Evolutionary conservation across 1,140 invertebrate genomes (phyloP), one percentile per base, ranked within the genome.

Genomic region (Apocrypta bakeri): DNA sequence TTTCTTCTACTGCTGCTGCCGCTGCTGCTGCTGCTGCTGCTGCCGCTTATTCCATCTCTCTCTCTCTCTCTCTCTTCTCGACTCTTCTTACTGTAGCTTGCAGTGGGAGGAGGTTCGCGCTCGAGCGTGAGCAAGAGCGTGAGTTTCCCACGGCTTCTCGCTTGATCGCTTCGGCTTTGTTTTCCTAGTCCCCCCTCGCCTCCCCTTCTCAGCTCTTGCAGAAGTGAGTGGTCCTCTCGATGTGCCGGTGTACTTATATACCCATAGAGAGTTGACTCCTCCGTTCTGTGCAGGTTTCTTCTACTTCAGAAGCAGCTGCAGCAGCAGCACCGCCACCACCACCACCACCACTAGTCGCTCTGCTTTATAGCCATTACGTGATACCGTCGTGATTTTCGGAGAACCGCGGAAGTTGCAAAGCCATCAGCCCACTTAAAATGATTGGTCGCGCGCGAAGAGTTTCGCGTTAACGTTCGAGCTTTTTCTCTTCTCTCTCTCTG

Each of bases 101-200:
- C 8, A 2, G 17, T 24, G 29, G 25, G 37, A 69, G 40, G 78
- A 61, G 25, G 31, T 48, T 33, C 42, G 42, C 66, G 31, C 48
- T 31, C 48, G 78, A 31, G 68, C 37, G 33, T 71, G 64, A 56
- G 40, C 31, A 66, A 40, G 66, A 79, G 77, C 75, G 21, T 25
- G 78, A 81, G 79, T 81, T 81, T 81, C 79, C 79, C 79, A 81
- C 79, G 79, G 71, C 79, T 63, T 64, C 66, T 68, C 76, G 78
- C 25, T 33, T n/a, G 29, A 79, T 79, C 78, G 79, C 56, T 81
- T 68, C 61, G 25, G 74, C 79, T 81, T 81, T 81, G 79, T 81
- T 81, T 74, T 81, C 69, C 29, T 71, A 71, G 21, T 56, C 48
- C 17, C 48, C 48, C n/a, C 48, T 56, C 48, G 21, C 48, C 48